Percentiles rank a stretch among this genome's conserved stretches.
Evolutionary conservation across 2,797 vertebrate species (phyloP).

Genomic region (Lepilemur ruficaudatus): DNA sequence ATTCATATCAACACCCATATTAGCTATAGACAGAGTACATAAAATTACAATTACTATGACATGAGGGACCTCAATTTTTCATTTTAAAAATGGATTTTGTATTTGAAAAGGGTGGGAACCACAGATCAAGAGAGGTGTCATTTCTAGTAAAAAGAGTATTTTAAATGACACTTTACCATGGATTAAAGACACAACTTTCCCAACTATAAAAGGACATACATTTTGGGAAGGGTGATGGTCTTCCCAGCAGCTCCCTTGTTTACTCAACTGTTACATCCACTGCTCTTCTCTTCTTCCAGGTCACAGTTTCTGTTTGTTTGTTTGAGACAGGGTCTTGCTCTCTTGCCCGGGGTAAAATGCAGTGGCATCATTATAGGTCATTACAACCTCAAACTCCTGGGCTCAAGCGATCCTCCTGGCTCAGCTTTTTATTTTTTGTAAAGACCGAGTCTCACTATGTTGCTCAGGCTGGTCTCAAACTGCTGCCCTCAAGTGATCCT

Average conservation of each 20-base stretch:
- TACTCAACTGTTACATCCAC: not conserved
- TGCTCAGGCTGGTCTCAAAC: not conserved
- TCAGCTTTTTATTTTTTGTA: not conserved
- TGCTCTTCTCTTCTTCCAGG: not conserved
- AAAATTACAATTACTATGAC: not conserved
- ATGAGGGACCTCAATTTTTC: not conserved
- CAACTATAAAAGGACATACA: not conserved
- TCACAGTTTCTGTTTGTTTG: not conserved
- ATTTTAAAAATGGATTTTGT: slow-evolving; percentile 17
- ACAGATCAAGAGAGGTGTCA: not conserved
- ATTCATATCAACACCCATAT: not conserved
- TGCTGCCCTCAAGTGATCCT: not conserved
- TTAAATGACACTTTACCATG: not conserved
- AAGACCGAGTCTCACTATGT: not conserved
- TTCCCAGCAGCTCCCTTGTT: not conserved
- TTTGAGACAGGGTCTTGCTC: not conserved
- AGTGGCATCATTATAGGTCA: not conserved
- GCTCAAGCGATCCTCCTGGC: not conserved
- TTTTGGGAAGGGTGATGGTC: not conserved
- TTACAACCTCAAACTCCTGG: not conserved
- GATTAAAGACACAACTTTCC: not conserved
- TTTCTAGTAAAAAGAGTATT: not conserved
- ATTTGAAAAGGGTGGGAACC: not conserved
- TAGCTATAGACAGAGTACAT: not conserved
- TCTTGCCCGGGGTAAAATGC: not conserved